These are phyloP conservation scores for Gymnothorax javanicus DNA, from an alignment of 2,797 vertebrate species.

Conservation along the genomic window DNA sequence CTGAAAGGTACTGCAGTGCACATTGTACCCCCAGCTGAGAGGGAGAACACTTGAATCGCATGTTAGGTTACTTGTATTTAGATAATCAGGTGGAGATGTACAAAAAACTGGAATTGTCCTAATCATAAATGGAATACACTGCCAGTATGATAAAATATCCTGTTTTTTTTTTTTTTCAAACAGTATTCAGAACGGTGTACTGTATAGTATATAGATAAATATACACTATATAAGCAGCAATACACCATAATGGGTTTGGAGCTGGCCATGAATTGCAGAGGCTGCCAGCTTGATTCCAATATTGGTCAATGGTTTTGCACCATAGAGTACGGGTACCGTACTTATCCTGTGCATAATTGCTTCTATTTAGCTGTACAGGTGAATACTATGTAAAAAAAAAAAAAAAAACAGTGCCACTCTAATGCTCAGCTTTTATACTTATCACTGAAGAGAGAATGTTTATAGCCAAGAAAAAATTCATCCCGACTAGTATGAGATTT, in stretches of 20 bases:
- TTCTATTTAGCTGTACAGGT: too few relatives aligned
- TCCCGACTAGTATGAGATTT: background rate
- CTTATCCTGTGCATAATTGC: too few relatives aligned
- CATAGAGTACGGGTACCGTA: too few relatives aligned
- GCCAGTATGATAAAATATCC: background rate
- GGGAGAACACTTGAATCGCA: background rate
- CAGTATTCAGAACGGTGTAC: background rate
- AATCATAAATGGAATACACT: background rate
- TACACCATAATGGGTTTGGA: too few relatives aligned
- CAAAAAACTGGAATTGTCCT: background rate
- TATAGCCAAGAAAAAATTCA: background rate
- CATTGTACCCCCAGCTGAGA: too few relatives aligned
- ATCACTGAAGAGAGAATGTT: background rate
- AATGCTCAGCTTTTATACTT: background rate
- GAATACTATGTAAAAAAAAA: too few relatives aligned
- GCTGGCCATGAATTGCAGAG: too few relatives aligned
- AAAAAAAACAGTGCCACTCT: background rate
- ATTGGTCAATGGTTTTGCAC: too few relatives aligned
- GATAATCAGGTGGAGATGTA: background rate
- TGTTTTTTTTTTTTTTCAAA: background rate
- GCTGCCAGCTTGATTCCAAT: too few relatives aligned
- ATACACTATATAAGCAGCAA: background rate
- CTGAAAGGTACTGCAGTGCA: conserved; percentile 16
- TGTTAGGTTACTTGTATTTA: background rate
- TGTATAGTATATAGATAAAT: background rate